phyloP scores from a whole-genome alignment of 2,888 invertebrate genomes.

The Luperina testacea region DNA sequence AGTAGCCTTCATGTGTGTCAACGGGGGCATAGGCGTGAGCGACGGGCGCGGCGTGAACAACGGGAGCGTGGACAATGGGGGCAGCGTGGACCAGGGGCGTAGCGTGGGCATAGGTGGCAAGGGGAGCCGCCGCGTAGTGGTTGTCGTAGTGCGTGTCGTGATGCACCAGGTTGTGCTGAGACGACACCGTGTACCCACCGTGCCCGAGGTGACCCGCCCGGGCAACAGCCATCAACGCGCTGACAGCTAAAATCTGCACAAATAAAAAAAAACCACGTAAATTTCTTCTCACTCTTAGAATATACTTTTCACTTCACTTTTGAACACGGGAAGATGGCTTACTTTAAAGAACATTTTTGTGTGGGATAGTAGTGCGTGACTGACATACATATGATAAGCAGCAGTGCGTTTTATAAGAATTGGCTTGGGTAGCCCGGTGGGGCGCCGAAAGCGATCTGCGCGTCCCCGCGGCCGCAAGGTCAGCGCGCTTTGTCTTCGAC shows the following conservation, averaged over 20 bases:
- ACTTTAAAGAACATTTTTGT: slow-evolving; percentile 88
- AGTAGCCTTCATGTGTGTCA: slow-evolving; percentile 69
- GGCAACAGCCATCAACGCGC: slow-evolving; percentile 83
- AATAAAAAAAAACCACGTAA: slow-evolving; percentile 44
- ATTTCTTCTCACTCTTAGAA: slow-evolving; percentile 26
- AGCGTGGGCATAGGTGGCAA: slow-evolving; percentile 63
- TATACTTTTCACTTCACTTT: slow-evolving; percentile 68
- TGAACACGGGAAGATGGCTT: slow-evolving; percentile 71
- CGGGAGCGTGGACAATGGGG: slow-evolving; percentile 64
- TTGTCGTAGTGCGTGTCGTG: slow-evolving; percentile 67
- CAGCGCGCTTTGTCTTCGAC: slow-evolving; percentile 84
- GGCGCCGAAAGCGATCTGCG: slow-evolving; percentile 78
- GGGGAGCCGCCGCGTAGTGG: slow-evolving; percentile 61
- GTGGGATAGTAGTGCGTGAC: slow-evolving; percentile 84
- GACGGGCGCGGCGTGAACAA: slow-evolving; percentile 68
- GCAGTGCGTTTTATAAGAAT: slow-evolving; percentile 88
- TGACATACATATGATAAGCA: slow-evolving; percentile 85
- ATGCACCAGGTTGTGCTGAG: slow-evolving; percentile 71
- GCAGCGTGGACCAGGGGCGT: slow-evolving; percentile 69
- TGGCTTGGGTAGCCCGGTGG: slow-evolving; percentile 81
- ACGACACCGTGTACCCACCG: slow-evolving; percentile 70
- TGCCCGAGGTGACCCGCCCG: slow-evolving; percentile 87
- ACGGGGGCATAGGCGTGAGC: slow-evolving; percentile 64
- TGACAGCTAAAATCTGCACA: slow-evolving; percentile 81
- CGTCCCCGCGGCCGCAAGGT: slow-evolving; percentile 83